Conservation (phyloP, 2,888 invertebrate genomes). For the Eupsilia transversa region DNA sequence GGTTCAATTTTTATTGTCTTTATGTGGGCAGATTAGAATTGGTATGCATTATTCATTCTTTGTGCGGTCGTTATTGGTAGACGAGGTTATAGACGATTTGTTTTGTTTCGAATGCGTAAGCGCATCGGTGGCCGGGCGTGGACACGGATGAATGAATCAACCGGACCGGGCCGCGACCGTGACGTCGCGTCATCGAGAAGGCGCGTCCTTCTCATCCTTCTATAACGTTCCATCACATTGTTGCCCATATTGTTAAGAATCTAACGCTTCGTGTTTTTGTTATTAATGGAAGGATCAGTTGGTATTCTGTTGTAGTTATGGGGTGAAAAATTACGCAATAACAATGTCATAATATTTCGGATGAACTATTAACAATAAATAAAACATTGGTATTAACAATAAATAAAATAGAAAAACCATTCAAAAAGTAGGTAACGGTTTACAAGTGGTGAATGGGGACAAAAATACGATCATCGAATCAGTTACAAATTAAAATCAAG, state of each 20-base stretch:
- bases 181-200: constrained; percentile 81
- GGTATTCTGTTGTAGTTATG: not conserved
- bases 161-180: constrained; percentile 75
- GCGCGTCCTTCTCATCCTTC: constrained; percentile 77
- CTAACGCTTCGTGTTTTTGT: constrained; percentile 24
- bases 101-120: constrained; percentile 81
- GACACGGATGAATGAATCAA: constrained; percentile 83
- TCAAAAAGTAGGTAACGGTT: not conserved
- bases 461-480: constrained; percentile 12
- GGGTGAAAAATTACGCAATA: constrained; percentile 1
- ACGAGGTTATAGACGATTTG: constrained; percentile 76
- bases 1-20: constrained; percentile 57
- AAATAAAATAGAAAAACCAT: too few species aligned
- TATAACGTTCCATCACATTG: constrained; percentile 72
- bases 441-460: not conserved
- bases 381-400: too few species aligned
- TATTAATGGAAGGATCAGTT: not conserved
- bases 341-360: not conserved
- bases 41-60: constrained; percentile 63
- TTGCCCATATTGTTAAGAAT: constrained; percentile 54
- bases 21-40: constrained; percentile 60
- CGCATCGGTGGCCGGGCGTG: constrained; percentile 71
- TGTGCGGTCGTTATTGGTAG: constrained; percentile 73
- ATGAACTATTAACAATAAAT: too few species aligned
- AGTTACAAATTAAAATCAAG: not conserved